Evolutionary conservation across 2,797 vertebrate species (phyloP).

Genomic region (Spea hammondii): DNA sequence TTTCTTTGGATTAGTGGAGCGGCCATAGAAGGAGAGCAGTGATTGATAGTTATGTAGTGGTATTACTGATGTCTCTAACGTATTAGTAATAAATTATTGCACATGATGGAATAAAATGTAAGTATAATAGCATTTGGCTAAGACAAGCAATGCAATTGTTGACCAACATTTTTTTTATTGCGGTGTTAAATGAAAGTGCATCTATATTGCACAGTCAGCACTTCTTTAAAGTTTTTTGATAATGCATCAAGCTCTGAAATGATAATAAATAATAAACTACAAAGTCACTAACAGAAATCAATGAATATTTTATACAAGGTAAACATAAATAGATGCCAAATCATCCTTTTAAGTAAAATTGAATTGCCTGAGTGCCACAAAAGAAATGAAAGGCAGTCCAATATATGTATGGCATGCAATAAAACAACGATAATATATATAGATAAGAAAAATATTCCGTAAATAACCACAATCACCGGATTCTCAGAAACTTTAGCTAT

Average conservation of each 20-base stretch:
- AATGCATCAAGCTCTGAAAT: slow-evolving; percentile 29
- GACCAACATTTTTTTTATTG: slow-evolving; percentile 24
- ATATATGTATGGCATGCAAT: too few species aligned
- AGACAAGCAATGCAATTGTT: slow-evolving; percentile 34
- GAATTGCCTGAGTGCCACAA: too few species aligned
- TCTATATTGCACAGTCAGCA: slow-evolving; percentile 22
- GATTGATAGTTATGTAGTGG: not conserved
- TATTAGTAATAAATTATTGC: slow-evolving; percentile 26
- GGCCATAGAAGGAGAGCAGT: not conserved
- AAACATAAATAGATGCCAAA: slow-evolving; percentile 31
- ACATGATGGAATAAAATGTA: slow-evolving; percentile 10
- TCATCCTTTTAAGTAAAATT: not conserved
- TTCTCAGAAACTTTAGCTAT: too few species aligned
- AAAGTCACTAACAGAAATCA: slow-evolving; percentile 24
- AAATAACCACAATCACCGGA: too few species aligned
- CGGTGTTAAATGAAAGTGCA: slow-evolving; percentile 22
- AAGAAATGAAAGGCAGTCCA: too few species aligned
- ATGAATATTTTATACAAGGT: slow-evolving; percentile 45
- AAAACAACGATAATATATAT: too few species aligned
- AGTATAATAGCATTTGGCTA: not conserved
- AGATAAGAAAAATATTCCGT: too few species aligned
- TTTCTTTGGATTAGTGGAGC: not conserved
- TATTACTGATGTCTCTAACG: slow-evolving; percentile 13
- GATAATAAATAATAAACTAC: slow-evolving; percentile 38
- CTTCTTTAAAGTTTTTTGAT: slow-evolving; percentile 26